Percentiles rank a stretch among this genome's conserved stretches.
Evolutionary conservation across 2,113 vertebrate genomes (phyloP).

Genomic region (Pseudonaja textilis): DNA sequence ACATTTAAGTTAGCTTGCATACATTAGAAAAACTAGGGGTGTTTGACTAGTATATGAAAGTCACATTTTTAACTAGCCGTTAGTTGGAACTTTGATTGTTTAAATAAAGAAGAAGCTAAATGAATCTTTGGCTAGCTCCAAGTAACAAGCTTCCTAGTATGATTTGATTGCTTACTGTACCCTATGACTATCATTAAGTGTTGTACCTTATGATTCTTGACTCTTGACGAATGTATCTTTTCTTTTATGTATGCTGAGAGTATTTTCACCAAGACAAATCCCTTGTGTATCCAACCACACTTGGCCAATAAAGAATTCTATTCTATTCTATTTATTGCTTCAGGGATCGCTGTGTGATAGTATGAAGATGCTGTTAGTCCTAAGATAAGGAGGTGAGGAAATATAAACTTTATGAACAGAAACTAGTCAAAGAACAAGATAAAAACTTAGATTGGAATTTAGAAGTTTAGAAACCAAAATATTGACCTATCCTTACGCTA

Average conservation of each 20-base stretch:
- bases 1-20: not conserved
- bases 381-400: not conserved
- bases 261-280: too few relatives aligned
- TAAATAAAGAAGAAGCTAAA: not conserved
- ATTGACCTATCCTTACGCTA: not conserved
- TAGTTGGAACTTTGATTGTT: not conserved
- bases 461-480: not conserved
- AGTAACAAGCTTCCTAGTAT: too few relatives aligned
- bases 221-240: too few relatives aligned
- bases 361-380: not conserved
- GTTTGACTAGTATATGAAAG: not conserved
- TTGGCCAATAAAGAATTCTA: too few relatives aligned
- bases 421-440: not conserved
- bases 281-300: too few relatives aligned
- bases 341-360: not conserved
- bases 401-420: not conserved
- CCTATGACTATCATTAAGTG: too few relatives aligned
- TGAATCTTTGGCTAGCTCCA: too few relatives aligned
- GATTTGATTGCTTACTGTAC: too few relatives aligned
- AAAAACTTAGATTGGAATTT: not conserved
- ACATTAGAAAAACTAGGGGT: not conserved
- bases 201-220: too few relatives aligned
- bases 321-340: not conserved
- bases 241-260: too few relatives aligned
- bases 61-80: not conserved